Base-by-base conservation (phyloP, 2,797 vertebrate genomes). In the Peromyscus aztecus region DNA sequence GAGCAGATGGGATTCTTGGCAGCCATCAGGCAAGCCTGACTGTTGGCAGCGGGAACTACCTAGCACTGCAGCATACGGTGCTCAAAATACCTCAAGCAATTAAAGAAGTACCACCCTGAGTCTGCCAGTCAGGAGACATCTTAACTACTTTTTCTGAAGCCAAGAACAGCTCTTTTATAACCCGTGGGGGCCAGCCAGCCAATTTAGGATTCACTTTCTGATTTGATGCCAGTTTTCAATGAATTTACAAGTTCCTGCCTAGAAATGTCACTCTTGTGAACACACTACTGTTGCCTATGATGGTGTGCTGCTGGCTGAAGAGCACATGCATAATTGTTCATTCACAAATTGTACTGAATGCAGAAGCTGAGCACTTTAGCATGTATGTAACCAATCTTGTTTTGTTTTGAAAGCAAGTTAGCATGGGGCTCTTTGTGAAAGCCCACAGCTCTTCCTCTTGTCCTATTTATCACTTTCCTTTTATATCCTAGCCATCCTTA, bases 1-100 rank as follows among this genome's bases (percentile, higher is more conserved):
- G 61, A 95, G 71, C 94, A 97, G 97, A 97, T 85, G 94, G 84
- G 59, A 80, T 83, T 98, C 94, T 96, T 98, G 97, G 96, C 97
- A 97, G 90, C 73, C 37, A 13, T 6, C 0, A 80, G 80, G 92
- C 91, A 88, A 90, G 78, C 40, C 76, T 94, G 88, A 63, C 40
- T 94, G 84, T 37, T 34, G 65, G 84, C 94, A 95, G 86, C 90
- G 91, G 67, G 78, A 92, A 67, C 43, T 95, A 93, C 81, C 83
- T 96, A 82, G 95, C 63, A 83, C 49, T 71, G 27, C 52, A 88
- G 82, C 96, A 94, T 93, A 91, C 4, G 77, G 76, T 73, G 94
- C 82, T 95, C 90, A 80, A 92, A 97, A 97, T 94, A 93, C 91
- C 94, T 95, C 92, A 63, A 13, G 85, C 97, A 94, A 83, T 94